Conservation (phyloP, 2,113 vertebrate species). For the Vireo altiloquus region DNA sequence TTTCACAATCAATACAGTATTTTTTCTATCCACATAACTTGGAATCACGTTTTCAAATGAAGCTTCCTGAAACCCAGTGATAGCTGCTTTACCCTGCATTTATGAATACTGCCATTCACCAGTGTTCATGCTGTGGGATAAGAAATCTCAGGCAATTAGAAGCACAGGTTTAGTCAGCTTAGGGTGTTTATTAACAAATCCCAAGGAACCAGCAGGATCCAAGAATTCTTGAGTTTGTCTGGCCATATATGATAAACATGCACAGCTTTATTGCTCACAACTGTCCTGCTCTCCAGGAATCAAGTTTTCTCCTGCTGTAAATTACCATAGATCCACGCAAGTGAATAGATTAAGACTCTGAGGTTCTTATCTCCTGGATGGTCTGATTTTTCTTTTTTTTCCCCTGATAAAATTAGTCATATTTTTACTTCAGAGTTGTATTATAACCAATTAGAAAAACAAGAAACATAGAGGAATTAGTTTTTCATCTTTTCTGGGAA, state of each 20-base stretch:
- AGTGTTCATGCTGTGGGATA: neutral
- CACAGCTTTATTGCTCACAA: neutral
- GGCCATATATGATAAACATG: neutral
- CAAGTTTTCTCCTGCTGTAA: neutral
- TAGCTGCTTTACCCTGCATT: neutral
- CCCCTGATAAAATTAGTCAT: neutral
- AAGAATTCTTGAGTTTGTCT: neutral
- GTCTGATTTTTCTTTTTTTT: neutral
- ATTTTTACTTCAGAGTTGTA: neutral
- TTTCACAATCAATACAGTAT: neutral
- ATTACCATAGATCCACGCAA: rapidly evolving
- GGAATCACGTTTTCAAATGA: neutral
- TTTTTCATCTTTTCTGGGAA: neutral
- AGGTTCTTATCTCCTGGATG: neutral
- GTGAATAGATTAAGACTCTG: neutral
- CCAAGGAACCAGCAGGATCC: neutral
- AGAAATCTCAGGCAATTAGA: neutral
- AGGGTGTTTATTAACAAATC: neutral
- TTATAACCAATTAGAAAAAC: neutral
- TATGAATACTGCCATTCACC: neutral
- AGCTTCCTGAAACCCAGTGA: neutral
- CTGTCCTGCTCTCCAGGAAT: neutral
- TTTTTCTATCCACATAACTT: neutral
- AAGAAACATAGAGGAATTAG: neutral
- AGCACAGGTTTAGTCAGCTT: neutral